Evolutionary conservation across 2,113 vertebrate genomes (phyloP), one percentile per base, ranked within the genome.

Genomic region (Atherinomorus stipes): DNA sequence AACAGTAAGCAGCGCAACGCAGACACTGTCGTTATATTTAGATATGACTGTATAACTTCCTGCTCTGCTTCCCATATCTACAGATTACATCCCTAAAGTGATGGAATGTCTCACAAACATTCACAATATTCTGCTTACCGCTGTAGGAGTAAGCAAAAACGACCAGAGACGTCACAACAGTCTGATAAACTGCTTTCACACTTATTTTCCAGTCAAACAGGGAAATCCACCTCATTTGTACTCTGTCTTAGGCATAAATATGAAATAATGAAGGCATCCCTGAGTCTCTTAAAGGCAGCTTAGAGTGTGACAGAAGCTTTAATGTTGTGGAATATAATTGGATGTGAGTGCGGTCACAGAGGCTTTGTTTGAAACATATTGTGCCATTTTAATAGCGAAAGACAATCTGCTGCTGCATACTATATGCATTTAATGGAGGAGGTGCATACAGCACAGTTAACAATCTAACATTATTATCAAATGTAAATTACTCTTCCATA

Each of bases 401-500:
- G 61, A n/a, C 44, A 47, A 8, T 47, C 44, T n/a, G 44, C 7
- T 1, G 10, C 51, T 61, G 52, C 49, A 59, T 44, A 60, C 37
- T 62, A 25, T 18, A 57, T 56, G n/a, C 53, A 78, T 67, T 65
- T 69, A 40, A 65, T 66, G 66, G 63, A 84, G 71, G 74, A 74
- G 71, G 71, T 40, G 37, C 53, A 69, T 25, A 42, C 53, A 49
- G 66, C 22, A 73, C 74, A 71, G 38, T 64, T 66, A 73, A 71
- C 58, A 66, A 60, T 54, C 53, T 68, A 60, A 82, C 68, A 85
- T 82, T 60, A 80, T 82, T 81, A 85, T 77, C 62, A 65, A 76
- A 87, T 85, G 79, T 86, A 86, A 89, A 89, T 90, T 66, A 72
- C 47, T 68, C 64, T 75, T 78, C 82, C 64, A 73, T 64, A 62